Conservation (phyloP, 2,888 invertebrate species). For the Philonicus albiceps region DNA sequence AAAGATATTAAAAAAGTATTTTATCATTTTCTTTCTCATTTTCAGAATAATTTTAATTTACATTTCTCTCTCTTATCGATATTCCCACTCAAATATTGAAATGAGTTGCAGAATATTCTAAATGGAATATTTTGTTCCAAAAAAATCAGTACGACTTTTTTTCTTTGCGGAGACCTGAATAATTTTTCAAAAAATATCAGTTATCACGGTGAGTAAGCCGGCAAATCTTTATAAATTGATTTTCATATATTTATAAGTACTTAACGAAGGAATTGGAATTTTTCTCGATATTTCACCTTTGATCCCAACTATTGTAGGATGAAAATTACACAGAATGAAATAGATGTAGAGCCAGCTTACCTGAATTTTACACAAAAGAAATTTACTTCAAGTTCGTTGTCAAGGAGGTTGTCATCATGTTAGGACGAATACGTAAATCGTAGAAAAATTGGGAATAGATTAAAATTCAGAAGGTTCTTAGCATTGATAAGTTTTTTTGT, state of each 20-base stretch:
- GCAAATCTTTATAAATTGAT: not conserved
- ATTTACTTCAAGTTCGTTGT: not conserved
- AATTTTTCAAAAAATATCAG: not conserved
- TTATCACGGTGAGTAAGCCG: not conserved
- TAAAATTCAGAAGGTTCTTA: not conserved
- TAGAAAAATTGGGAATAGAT: not conserved
- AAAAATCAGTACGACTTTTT: not conserved
- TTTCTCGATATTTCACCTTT: not conserved
- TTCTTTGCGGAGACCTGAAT: not conserved
- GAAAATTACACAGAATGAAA: not conserved
- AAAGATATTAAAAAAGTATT: not conserved
- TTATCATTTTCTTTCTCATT: not conserved
- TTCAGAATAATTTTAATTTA: not conserved
- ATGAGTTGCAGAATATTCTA: not conserved
- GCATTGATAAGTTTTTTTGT: not conserved
- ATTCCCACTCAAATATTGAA: not conserved
- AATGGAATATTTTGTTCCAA: not conserved
- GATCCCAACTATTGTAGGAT: not conserved
- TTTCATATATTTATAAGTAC: not conserved
- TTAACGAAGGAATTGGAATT: not conserved
- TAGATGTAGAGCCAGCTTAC: not conserved
- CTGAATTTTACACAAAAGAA: not conserved
- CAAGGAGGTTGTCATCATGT: not conserved
- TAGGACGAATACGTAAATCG: not conserved
- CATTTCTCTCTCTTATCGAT: not conserved